Conservation (phyloP, 92 coral and sea anemone species). For the Zoanthus solanderi region DNA sequence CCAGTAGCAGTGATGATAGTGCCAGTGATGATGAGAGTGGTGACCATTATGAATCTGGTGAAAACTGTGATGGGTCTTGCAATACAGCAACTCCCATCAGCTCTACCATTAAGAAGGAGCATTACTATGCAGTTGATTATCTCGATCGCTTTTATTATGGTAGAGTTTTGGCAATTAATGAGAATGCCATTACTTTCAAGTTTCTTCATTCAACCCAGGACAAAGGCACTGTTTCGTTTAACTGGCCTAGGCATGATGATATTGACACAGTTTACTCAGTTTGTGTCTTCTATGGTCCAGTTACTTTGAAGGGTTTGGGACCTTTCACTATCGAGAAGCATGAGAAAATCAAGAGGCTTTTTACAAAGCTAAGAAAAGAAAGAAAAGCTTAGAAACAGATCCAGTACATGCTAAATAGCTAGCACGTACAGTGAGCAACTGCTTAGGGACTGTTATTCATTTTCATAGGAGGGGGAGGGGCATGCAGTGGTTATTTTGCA, state of each 20-base stretch:
- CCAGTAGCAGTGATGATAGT: not conserved
- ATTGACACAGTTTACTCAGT: not conserved
- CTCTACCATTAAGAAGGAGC: slow-evolving; percentile 4
- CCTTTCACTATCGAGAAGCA: slow-evolving; percentile 20
- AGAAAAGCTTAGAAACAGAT: slow-evolving; percentile 18
- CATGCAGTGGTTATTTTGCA: not conserved
- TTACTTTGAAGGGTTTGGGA: slow-evolving; percentile 20
- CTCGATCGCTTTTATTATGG: slow-evolving; percentile 49
- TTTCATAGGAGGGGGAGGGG: not conserved
- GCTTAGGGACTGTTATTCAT: not conserved
- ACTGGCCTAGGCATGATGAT: slow-evolving; percentile 59
- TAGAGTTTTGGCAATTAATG: slow-evolving; percentile 29
- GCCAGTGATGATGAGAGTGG: not conserved
- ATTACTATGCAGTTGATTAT: slow-evolving; percentile 51
- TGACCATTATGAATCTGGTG: not conserved
- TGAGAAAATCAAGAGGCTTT: slow-evolving; percentile 13
- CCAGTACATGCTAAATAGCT: not conserved
- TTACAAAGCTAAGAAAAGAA: slow-evolving; percentile 19
- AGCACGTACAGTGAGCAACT: not conserved
- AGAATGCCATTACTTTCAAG: slow-evolving; percentile 34
- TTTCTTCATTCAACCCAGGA: slow-evolving; percentile 37
- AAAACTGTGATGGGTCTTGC: not conserved
- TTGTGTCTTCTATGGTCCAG: slow-evolving; percentile 54
- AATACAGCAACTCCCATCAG: not conserved
- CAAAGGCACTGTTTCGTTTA: slow-evolving; percentile 31